Evolutionary conservation across 2,888 invertebrate genomes (phyloP), one percentile per base, ranked within the genome.

Genomic region (Amphipoea lucens): DNA sequence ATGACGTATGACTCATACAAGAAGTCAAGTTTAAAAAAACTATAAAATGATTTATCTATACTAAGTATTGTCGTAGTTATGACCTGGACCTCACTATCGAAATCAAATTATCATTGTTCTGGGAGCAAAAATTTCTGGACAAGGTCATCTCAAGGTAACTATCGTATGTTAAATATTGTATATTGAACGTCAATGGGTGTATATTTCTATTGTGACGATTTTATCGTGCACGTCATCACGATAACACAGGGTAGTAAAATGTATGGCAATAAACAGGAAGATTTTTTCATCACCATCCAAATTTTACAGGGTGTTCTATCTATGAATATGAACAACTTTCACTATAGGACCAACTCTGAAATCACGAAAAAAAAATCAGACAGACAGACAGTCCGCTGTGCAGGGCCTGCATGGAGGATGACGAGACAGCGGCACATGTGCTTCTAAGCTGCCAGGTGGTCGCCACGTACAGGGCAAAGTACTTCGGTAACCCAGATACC

Each of bases 1-100:
- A 65, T 60, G 3, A 57, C 11, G 2, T 4, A 17, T 68, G 65
- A 78, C 7, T 77, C 54, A 67, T 70, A 45, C 9, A 77, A 54
- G 23, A 40, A 48, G 76, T 60, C 48, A 75, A 40, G 40, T 68
- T 81, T 42, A 23, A 67, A 62, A 73, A 57, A 57, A 5, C 2
- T 12, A n/a, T n/a, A 12, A 14, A 69, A 63, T 7, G 20, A 51
- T 51, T 36, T n/a, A 48, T 65, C 29, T 69, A 0, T 20, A 36
- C 7, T 11, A 40, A 23, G 23, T 9, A 20, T 29, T 40, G 40
- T 42, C 40, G 65, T 42, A 57, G 54, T 57, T 57, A 3, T 76
- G 48, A 76, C 67, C 40, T 76, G 29, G 62, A 76, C 54, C 76
- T 48, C 9, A 68, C 1, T 67, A 82, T 82, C 82, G 20, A 68